A percentile compares a stretch with the other conserved stretches of the same genome.
These are phyloP conservation scores for Periplaneta americana DNA, from an alignment of 1,140 invertebrate species.

Conservation along the genomic window DNA sequence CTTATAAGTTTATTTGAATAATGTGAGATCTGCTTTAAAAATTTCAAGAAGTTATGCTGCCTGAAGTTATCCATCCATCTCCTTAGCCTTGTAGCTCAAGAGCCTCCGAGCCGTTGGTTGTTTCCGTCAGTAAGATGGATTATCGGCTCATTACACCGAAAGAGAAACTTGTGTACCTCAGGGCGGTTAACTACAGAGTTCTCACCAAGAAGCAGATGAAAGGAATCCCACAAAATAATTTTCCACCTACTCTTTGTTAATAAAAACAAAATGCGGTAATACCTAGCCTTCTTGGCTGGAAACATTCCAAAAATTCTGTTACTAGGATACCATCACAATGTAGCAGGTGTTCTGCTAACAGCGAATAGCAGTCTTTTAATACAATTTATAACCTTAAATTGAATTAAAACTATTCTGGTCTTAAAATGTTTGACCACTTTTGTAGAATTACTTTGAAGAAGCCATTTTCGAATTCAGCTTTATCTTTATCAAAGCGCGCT, in stretches of 20 bases:
- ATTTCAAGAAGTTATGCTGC: background rate
- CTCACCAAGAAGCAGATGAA: background rate
- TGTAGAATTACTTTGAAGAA: background rate
- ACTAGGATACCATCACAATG: background rate
- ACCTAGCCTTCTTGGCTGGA: background rate
- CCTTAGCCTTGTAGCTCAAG: no score
- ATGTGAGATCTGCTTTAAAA: background rate
- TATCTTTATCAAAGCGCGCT: background rate
- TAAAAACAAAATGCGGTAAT: background rate
- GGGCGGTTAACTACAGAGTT: background rate
- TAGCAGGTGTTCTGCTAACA: background rate
- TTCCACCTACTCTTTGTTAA: background rate
- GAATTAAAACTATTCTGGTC: background rate
- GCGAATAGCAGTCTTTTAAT: background rate
- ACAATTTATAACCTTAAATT: background rate
- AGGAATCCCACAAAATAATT: background rate
- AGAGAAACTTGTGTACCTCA: background rate
- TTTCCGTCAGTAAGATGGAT: background rate
- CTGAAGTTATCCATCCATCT: background rate
- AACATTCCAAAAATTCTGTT: background rate
- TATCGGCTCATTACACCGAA: background rate
- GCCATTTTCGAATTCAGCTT: background rate
- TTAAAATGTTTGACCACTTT: background rate
- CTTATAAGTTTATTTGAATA: background rate
- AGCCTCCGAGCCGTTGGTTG: background rate